A percentile compares a stretch with the other conserved stretches of the same genome.
These are phyloP conservation scores for Ispidina picta DNA, from an alignment of 2,797 vertebrate genomes.

Conservation along the genomic window DNA sequence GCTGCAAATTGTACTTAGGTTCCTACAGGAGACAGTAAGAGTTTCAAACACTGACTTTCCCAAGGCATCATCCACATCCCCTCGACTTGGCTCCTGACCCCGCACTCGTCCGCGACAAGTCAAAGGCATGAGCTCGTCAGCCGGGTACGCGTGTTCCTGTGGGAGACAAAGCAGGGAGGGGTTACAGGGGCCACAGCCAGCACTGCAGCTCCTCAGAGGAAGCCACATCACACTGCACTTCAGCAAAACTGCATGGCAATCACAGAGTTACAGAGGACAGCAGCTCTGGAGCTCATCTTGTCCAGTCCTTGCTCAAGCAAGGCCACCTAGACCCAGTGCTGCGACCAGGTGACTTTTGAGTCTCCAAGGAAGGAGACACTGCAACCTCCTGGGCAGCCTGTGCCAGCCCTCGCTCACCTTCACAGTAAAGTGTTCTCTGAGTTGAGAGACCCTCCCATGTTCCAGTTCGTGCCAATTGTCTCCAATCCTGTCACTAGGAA, in stretches of 20 bases:
- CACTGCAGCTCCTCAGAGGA: neutral
- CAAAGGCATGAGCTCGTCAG: constrained; percentile 98
- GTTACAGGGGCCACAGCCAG: neutral
- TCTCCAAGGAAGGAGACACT: neutral
- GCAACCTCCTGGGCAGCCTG: neutral
- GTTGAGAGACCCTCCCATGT: fast-evolving
- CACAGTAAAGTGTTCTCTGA: neutral
- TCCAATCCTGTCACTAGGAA: neutral
- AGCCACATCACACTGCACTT: neutral
- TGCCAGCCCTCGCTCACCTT: neutral
- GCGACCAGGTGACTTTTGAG: neutral
- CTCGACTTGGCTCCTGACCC: constrained; percentile 95
- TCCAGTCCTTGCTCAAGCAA: neutral
- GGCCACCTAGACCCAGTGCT: neutral
- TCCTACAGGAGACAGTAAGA: neutral
- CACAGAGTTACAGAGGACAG: neutral
- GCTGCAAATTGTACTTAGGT: neutral
- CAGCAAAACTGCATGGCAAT: neutral
- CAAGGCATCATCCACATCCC: constrained; percentile 94
- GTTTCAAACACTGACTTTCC: constrained; percentile 89
- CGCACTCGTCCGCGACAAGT: constrained; percentile 95
- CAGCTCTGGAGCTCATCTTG: neutral
- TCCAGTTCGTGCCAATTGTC: neutral
- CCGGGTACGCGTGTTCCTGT: constrained; percentile 96
- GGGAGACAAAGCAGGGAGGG: constrained; percentile 9